A percentile compares a stretch with the other conserved stretches of the same genome.
Evolutionary conservation across 2,888 invertebrate genomes (phyloP).

Genomic region (Amitus sp.): DNA sequence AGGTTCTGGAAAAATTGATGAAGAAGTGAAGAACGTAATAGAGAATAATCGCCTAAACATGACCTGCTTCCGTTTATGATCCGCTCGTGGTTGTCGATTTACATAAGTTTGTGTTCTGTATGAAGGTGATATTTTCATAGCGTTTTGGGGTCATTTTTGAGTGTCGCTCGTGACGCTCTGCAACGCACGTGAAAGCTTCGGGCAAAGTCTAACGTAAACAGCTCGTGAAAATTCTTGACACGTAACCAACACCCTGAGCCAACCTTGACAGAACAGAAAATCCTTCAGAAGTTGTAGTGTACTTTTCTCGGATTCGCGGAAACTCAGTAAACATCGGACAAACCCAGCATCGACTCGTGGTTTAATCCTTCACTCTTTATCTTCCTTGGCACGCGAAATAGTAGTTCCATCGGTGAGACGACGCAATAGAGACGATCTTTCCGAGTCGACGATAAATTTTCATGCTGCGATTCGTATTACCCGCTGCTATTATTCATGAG

Average conservation of each 20-base stretch:
- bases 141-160: slow-evolving; percentile 2
- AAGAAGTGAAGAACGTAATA: too few species aligned
- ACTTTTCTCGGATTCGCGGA: slow-evolving; percentile 14
- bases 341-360: slow-evolving; percentile 10
- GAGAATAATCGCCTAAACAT: not conserved
- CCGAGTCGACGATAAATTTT: slow-evolving; percentile 7
- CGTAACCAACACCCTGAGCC: slow-evolving; percentile 18
- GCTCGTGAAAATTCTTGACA: slow-evolving; percentile 9
- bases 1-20: too few species aligned
- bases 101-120: not conserved
- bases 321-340: slow-evolving; percentile 14
- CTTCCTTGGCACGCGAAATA: not conserved
- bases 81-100: not conserved
- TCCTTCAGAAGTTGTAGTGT: slow-evolving; percentile 12
- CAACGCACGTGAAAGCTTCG: not conserved
- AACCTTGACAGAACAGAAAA: slow-evolving; percentile 14
- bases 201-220: not conserved
- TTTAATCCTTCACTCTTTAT: not conserved
- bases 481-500: not conserved
- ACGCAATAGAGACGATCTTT: slow-evolving; percentile 1
- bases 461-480: slow-evolving; percentile 3
- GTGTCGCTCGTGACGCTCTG: not conserved
- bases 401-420: not conserved
- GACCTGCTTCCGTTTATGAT: not conserved
- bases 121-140: slow-evolving; percentile 1